phyloP scores from a whole-genome alignment of 1,140 invertebrate genomes.

The Pseudomyrmex dendroicus region DNA sequence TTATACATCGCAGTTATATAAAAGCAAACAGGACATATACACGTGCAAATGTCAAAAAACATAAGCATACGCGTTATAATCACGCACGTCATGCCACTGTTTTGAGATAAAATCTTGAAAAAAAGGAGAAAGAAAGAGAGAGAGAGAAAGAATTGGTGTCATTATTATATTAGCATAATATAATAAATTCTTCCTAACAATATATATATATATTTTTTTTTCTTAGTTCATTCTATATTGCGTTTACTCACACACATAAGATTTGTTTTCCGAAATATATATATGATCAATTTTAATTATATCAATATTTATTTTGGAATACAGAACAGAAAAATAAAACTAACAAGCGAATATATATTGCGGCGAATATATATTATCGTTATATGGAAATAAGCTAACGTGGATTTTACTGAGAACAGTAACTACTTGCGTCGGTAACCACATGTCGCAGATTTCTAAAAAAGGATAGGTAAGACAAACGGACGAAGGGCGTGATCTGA shows the following conservation, averaged over 20 bases:
- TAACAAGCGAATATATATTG: background rate
- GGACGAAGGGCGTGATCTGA: too few relatives aligned
- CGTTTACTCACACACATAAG: background rate
- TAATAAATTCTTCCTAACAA: background rate
- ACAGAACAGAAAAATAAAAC: background rate
- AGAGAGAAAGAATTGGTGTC: too few relatives aligned
- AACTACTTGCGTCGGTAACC: constrained; percentile 71
- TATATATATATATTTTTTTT: background rate
- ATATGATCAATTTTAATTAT: background rate
- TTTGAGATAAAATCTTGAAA: background rate
- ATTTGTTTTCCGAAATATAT: background rate
- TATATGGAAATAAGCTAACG: background rate
- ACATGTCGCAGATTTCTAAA: constrained; percentile 76
- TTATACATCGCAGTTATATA: background rate
- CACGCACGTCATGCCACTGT: background rate
- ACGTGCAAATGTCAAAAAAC: background rate
- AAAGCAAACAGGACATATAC: constrained; percentile 22
- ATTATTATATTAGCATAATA: too few relatives aligned
- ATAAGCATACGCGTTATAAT: constrained; percentile 10
- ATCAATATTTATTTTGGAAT: background rate
- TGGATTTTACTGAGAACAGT: background rate
- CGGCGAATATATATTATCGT: too few relatives aligned
- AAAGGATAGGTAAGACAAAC: background rate
- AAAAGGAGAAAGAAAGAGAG: background rate
- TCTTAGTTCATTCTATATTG: background rate